These are phyloP conservation scores for Amblyopsis hoosieri DNA, from an alignment of 2,797 vertebrate species.

Conservation along the genomic window DNA sequence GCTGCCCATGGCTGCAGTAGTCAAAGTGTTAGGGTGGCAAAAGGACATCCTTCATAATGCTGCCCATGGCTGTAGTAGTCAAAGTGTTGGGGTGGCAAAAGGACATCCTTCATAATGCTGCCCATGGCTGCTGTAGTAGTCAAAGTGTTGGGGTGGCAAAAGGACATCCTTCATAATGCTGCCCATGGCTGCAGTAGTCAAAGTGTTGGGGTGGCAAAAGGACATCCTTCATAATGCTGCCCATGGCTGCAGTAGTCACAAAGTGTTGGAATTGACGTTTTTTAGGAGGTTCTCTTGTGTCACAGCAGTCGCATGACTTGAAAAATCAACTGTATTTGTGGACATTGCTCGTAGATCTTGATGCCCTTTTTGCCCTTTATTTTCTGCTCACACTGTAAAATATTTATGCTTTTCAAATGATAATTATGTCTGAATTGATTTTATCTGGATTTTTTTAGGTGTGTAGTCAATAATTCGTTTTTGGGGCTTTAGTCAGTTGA, in stretches of 20 bases:
- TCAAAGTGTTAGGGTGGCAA: too few species aligned
- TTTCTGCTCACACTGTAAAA: slow-evolving; percentile 79
- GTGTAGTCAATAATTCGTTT: slow-evolving; percentile 75
- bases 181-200: slow-evolving; percentile 63
- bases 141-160: slow-evolving; percentile 36
- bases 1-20: slow-evolving; percentile 68
- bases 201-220: slow-evolving; percentile 51
- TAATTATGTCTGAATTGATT: slow-evolving; percentile 72
- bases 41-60: too few species aligned
- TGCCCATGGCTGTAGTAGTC: too few species aligned
- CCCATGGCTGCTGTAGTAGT: slow-evolving; percentile 47
- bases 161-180: slow-evolving; percentile 66
- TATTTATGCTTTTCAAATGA: slow-evolving; percentile 76
- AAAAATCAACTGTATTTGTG: slow-evolving; percentile 79
- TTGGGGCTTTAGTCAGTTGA: slow-evolving; percentile 69
- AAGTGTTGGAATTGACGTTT: slow-evolving; percentile 24
- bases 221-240: slow-evolving; percentile 69
- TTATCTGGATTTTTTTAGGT: slow-evolving; percentile 71
- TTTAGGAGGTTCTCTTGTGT: slow-evolving; percentile 75
- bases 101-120: too few species aligned
- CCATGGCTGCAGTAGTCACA: slow-evolving; percentile 73
- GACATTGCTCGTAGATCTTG: slow-evolving; percentile 80
- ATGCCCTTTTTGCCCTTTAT: slow-evolving; percentile 62
- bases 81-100: too few species aligned
- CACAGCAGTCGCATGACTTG: slow-evolving; percentile 83